phyloP scores from a whole-genome alignment of 2,797 vertebrate species.

The Orestias chungarensis region DNA sequence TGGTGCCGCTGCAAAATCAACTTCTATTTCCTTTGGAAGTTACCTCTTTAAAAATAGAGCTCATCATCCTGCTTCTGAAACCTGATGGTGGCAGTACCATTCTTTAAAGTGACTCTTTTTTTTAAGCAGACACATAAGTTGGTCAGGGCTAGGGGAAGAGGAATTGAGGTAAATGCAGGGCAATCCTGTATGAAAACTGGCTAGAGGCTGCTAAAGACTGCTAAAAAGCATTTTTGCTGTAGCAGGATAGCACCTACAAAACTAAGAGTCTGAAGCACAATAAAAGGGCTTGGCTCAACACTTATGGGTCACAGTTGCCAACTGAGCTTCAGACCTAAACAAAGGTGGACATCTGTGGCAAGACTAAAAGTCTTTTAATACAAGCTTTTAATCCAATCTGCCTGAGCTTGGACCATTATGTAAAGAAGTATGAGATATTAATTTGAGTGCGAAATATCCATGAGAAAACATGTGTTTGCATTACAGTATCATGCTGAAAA shows the following conservation, averaged over 20 bases:
- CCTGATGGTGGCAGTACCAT: neutral
- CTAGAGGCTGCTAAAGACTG: neutral
- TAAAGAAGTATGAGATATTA: neutral
- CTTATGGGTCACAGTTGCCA: neutral
- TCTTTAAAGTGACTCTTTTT: neutral
- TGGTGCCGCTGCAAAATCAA: neutral
- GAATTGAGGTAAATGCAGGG: neutral
- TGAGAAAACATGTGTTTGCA: neutral
- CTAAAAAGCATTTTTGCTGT: neutral
- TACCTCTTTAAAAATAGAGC: neutral
- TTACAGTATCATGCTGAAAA: neutral
- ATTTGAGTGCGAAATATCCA: neutral
- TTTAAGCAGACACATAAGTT: neutral
- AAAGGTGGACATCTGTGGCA: neutral
- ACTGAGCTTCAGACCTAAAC: neutral
- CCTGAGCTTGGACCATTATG: neutral
- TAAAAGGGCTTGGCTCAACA: neutral
- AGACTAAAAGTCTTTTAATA: neutral
- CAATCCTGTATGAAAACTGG: neutral
- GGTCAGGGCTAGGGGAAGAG: neutral
- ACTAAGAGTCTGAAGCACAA: neutral
- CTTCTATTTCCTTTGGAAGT: neutral
- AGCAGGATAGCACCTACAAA: neutral
- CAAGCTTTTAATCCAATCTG: neutral
- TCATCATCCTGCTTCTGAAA: neutral